Conservation (phyloP, 2,888 invertebrate genomes). For the Hemaris fuciformis region DNA sequence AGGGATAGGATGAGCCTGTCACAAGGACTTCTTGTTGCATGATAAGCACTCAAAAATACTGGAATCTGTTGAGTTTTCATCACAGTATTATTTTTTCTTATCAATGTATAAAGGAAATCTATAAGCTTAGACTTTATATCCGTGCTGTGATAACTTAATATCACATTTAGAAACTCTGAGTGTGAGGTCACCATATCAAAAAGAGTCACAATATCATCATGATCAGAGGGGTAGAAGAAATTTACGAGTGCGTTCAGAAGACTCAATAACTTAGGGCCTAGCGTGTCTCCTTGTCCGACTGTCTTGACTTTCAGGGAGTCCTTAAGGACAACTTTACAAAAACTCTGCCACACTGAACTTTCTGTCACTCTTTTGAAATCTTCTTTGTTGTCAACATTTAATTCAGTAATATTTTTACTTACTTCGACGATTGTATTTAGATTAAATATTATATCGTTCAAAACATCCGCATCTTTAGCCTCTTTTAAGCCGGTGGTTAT, state of each 20-base stretch:
- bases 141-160: conserved; percentile 77
- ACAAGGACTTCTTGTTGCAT: conserved; percentile 84
- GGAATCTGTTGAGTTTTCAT: conserved; percentile 87
- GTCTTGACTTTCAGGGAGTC: conserved; percentile 80
- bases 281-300: conserved; percentile 48
- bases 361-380: conserved; percentile 66
- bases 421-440: conserved; percentile 58
- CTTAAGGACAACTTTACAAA: conserved; percentile 85
- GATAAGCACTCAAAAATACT: conserved; percentile 89
- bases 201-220: conserved; percentile 75
- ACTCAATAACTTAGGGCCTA: conserved; percentile 76
- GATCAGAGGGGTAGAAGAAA: conserved; percentile 76
- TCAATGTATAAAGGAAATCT: conserved; percentile 83
- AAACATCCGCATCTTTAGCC: conserved; percentile 40
- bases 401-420: conserved; percentile 47
- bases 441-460: conserved; percentile 46
- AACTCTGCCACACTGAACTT: conserved; percentile 80
- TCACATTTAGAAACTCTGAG: conserved; percentile 87
- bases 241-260: conserved; percentile 80
- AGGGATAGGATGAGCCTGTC: conserved; percentile 87
- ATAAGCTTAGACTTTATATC: conserved; percentile 83
- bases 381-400: conserved; percentile 42
- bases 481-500: conserved; percentile 74
- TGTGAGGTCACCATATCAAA: conserved; percentile 89
- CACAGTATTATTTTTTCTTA: conserved; percentile 82